Percentiles rank a stretch among this genome's conserved stretches.
Evolutionary conservation across 2,888 invertebrate genomes (phyloP).

Genomic region (Tinea pellionella): DNA sequence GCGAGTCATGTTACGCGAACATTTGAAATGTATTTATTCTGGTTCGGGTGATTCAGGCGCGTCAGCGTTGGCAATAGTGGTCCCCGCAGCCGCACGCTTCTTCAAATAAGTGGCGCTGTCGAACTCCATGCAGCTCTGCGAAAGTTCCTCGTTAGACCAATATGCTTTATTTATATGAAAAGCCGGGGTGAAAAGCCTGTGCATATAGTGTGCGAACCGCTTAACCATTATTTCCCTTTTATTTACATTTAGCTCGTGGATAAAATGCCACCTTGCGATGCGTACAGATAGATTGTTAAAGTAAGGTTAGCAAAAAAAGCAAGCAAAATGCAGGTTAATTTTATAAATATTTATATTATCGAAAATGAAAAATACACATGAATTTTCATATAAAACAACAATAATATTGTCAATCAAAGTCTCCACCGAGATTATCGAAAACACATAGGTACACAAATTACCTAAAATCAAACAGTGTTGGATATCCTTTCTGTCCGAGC

Average conservation of each 20-base stretch:
- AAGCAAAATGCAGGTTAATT: conserved; percentile 46
- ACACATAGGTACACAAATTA: conserved; percentile 28
- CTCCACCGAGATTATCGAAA: conserved; percentile 14
- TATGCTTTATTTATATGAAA: background rate
- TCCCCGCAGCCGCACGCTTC: conserved; percentile 52
- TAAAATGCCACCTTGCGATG: too few species aligned
- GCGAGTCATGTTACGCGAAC: background rate
- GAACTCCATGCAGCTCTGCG: conserved; percentile 66
- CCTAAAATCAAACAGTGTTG: conserved; percentile 60
- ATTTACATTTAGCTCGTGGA: too few species aligned
- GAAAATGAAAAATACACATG: conserved; percentile 45
- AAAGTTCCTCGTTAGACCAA: conserved; percentile 19
- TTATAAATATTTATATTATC: conserved; percentile 40
- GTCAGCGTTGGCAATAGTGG: conserved; percentile 46
- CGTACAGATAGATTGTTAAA: background rate
- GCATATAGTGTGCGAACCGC: background rate
- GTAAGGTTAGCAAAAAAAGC: conserved; percentile 29
- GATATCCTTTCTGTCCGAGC: conserved; percentile 59
- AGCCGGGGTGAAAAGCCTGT: background rate
- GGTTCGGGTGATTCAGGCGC: conserved; percentile 64
- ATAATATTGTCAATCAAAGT: conserved; percentile 23
- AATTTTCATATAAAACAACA: background rate
- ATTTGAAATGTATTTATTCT: conserved; percentile 33
- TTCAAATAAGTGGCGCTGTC: conserved; percentile 62
- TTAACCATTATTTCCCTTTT: too few species aligned